Conservation (phyloP, 2,888 invertebrate species). For the Chymomyza caudatula region DNA sequence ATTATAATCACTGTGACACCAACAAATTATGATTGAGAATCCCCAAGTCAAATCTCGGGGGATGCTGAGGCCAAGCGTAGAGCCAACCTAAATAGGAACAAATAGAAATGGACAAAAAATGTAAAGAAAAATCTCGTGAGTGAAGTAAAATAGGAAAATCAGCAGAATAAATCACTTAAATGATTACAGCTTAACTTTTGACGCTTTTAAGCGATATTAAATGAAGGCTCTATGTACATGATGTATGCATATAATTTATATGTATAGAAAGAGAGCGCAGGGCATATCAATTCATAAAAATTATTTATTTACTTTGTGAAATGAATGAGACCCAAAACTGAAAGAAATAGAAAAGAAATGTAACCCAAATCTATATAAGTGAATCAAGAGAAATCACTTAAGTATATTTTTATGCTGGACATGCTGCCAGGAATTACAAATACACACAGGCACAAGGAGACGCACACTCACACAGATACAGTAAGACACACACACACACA, state of each 20-base stretch:
- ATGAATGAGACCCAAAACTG: conserved; percentile 9
- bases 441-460: conserved; percentile 43
- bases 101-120: conserved; percentile 8
- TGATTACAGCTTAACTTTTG: conserved; percentile 72
- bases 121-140: conserved; percentile 28
- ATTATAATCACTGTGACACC: conserved; percentile 72
- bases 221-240: conserved; percentile 46
- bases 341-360: conserved; percentile 53
- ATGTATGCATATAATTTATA: background rate
- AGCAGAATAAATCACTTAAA: conserved; percentile 70
- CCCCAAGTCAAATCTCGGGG: conserved; percentile 42
- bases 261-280: background rate
- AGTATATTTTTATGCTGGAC: conserved; percentile 73
- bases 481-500: too few relatives aligned
- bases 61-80: conserved; percentile 9
- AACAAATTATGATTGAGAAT: conserved; percentile 71
- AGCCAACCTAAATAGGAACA: background rate
- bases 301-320: conserved; percentile 65
- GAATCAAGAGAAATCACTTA: conserved; percentile 73
- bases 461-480: conserved; percentile 29
- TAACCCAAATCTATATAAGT: conserved; percentile 73
- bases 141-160: conserved; percentile 38
- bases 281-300: conserved; percentile 62
- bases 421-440: conserved; percentile 73
- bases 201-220: conserved; percentile 73